These are phyloP conservation scores for Agonopterix alstromeriana DNA, from an alignment of 2,888 invertebrate genomes.

Conservation along the genomic window DNA sequence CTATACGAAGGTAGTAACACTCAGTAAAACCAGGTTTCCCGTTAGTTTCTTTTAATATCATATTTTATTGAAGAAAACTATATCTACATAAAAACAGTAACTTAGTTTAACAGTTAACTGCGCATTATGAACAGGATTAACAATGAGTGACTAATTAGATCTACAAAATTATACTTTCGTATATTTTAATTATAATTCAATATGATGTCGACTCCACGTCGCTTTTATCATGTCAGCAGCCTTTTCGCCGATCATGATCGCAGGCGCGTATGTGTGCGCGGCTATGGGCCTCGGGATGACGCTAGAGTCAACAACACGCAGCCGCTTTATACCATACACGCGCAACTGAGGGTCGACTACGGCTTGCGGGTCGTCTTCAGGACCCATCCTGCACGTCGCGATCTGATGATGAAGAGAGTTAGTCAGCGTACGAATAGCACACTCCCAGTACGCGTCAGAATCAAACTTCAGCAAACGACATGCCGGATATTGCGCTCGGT, in stretches of 20 bases:
- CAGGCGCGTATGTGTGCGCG: conserved; percentile 73
- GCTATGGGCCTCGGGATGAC: conserved; percentile 74
- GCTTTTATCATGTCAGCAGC: conserved; percentile 73
- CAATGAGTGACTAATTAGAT: no score
- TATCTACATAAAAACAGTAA: no score
- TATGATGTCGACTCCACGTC: conserved; percentile 32
- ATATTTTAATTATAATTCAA: no score
- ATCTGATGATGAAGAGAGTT: conserved; percentile 80
- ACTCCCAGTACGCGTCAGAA: conserved; percentile 80
- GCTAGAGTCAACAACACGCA: conserved; percentile 74
- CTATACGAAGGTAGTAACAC: no score
- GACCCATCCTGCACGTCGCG: conserved; percentile 82
- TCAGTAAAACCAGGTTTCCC: no score
- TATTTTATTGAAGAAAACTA: no score
- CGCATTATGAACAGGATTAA: no score
- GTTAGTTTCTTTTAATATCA: no score
- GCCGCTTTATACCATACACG: conserved; percentile 61
- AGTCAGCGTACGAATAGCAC: conserved; percentile 77
- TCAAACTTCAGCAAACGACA: conserved; percentile 71
- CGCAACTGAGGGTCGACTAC: conserved; percentile 79
- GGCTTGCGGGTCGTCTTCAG: conserved; percentile 71
- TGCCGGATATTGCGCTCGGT: conserved; percentile 74
- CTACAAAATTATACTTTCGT: no score
- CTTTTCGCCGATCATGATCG: conserved; percentile 76
- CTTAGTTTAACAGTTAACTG: no score